phyloP scores from a whole-genome alignment of 2,113 vertebrate genomes.

The Myiagra hebetior region DNA sequence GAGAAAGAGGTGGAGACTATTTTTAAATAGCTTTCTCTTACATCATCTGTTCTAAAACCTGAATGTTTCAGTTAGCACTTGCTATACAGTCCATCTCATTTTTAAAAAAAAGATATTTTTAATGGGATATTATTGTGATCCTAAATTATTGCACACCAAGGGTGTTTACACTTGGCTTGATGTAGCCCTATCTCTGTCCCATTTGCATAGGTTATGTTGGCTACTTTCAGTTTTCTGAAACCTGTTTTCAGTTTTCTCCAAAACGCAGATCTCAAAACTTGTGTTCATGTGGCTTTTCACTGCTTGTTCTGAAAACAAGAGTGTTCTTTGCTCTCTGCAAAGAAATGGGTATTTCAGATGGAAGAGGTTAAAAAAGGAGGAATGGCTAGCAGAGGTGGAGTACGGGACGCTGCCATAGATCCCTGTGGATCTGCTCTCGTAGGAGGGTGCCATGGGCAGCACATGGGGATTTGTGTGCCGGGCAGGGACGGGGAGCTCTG shows the following conservation, averaged over 20 bases:
- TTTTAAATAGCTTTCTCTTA: background rate
- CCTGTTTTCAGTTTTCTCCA: background rate
- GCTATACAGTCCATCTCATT: background rate
- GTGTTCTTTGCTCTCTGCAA: background rate
- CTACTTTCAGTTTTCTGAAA: background rate
- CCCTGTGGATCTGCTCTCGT: background rate
- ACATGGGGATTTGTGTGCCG: too few species aligned
- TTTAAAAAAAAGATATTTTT: background rate
- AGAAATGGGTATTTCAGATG: fast-evolving
- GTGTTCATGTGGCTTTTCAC: background rate
- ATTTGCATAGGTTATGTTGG: background rate
- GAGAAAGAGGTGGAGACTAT: background rate
- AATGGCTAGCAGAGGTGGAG: background rate
- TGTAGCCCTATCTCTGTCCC: background rate
- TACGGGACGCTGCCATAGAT: background rate
- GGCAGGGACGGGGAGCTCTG: too few species aligned
- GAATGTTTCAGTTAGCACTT: background rate
- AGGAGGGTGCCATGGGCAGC: fast-evolving
- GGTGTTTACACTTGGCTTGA: background rate
- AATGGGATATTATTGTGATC: background rate
- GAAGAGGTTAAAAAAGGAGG: background rate
- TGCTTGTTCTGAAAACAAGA: background rate
- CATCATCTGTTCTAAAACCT: background rate
- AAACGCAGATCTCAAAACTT: background rate
- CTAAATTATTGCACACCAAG: background rate